These are phyloP conservation scores for Exephanes ischioxanthus DNA, from an alignment of 2,888 invertebrate genomes.

Conservation along the genomic window DNA sequence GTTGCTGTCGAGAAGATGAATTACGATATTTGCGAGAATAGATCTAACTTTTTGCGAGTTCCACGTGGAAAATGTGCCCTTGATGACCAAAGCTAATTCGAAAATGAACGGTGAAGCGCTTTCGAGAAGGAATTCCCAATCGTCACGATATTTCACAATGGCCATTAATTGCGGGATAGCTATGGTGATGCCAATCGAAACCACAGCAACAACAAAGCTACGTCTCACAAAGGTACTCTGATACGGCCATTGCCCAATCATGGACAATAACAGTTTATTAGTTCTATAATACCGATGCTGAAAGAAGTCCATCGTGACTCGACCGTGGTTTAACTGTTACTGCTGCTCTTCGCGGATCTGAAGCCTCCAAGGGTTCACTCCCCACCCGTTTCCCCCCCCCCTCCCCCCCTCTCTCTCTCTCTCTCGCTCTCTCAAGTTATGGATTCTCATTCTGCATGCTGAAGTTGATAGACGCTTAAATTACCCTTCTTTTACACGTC, in stretches of 20 bases:
- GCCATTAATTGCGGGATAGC: conserved; percentile 24
- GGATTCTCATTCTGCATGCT: too few species aligned
- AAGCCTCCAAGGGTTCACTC: background rate
- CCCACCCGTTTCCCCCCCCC: too few species aligned
- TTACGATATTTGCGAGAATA: background rate
- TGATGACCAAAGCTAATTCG: background rate
- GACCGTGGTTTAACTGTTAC: background rate
- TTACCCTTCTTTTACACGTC: background rate
- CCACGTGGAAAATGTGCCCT: background rate
- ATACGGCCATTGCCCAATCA: conserved; percentile 54
- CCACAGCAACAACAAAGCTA: background rate
- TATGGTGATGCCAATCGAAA: background rate
- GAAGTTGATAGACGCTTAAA: background rate
- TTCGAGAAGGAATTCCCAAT: conserved; percentile 33
- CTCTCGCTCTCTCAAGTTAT: too few species aligned
- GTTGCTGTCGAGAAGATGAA: too few species aligned
- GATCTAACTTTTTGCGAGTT: background rate
- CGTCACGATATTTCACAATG: conserved; percentile 13
- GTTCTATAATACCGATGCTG: conserved; percentile 27
- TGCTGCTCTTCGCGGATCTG: too few species aligned
- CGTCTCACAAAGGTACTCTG: conserved; percentile 16
- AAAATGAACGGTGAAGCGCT: conserved; percentile 7
- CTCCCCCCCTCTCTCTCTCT: too few species aligned
- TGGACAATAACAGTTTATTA: conserved; percentile 27
- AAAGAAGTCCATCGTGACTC: conserved; percentile 37